Conservation (phyloP, 2,113 vertebrate species). For the Phainopepla nitens region DNA sequence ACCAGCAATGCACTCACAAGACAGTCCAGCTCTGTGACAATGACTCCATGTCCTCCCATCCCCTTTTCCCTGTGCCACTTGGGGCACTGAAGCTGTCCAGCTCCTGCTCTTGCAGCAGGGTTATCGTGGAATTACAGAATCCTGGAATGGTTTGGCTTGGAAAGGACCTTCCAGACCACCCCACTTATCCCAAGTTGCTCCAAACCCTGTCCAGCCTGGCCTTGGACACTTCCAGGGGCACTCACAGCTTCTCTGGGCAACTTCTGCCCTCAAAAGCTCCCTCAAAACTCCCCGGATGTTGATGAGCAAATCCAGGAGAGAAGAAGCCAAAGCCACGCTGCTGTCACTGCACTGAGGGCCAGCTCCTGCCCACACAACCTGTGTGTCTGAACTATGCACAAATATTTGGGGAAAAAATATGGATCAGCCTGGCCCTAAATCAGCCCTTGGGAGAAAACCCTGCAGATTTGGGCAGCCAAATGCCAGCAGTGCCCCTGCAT, state of each 20-base stretch:
- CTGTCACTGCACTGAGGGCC: not conserved
- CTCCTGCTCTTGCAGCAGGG: not conserved
- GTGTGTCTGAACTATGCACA: accelerated
- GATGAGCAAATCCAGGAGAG: not conserved
- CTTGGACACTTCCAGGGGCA: not conserved
- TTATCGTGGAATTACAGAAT: accelerated
- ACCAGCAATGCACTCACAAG: not conserved
- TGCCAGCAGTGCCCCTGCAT: not conserved
- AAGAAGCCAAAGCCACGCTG: not conserved
- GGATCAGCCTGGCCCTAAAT: not conserved
- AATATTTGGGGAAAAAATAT: no score
- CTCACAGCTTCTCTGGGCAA: not conserved
- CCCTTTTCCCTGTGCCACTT: not conserved
- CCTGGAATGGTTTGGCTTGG: no score
- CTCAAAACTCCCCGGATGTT: not conserved
- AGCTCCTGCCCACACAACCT: accelerated
- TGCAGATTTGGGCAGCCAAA: not conserved
- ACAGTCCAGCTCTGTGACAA: not conserved
- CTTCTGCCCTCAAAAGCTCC: no score
- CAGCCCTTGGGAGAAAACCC: not conserved
- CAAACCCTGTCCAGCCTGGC: accelerated
- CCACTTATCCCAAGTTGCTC: accelerated
- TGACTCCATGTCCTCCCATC: accelerated
- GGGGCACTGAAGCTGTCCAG: no score
- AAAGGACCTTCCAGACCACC: not conserved